Percentiles rank a stretch among this genome's conserved stretches.
These are phyloP conservation scores for Phataginus tricuspis DNA, from an alignment of 2,797 vertebrate species.

Conservation along the genomic window DNA sequence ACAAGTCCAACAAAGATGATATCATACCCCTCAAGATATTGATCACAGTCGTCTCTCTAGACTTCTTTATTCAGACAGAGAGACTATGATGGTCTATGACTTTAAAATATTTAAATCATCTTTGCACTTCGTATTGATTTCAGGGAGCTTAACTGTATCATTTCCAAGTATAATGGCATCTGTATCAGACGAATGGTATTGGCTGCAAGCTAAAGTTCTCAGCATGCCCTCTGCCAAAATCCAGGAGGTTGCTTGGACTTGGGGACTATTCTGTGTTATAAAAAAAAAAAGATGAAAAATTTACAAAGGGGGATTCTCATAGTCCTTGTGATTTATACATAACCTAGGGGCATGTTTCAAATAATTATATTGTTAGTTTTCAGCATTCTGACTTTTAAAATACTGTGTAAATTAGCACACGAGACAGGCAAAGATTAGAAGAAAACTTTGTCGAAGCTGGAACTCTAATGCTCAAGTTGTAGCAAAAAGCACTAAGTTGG, in stretches of 20 bases:
- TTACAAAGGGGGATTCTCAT: background rate
- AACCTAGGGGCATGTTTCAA: background rate
- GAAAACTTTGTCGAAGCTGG: background rate
- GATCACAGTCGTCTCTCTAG: background rate
- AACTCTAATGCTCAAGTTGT: background rate
- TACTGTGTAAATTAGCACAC: background rate
- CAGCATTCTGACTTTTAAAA: slow-evolving; percentile 15
- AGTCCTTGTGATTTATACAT: background rate
- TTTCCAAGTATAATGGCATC: slow-evolving; percentile 52
- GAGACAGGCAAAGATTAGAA: background rate
- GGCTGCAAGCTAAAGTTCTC: slow-evolving; percentile 49
- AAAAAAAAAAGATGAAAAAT: background rate
- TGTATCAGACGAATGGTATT: slow-evolving; percentile 41
- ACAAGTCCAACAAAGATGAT: background rate
- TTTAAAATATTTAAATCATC: slow-evolving; percentile 65
- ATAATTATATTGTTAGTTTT: background rate
- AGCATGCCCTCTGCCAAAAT: background rate
- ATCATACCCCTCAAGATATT: background rate
- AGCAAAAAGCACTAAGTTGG: background rate
- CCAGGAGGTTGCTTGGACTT: slow-evolving; percentile 28
- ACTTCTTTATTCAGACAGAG: background rate
- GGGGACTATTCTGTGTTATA: background rate
- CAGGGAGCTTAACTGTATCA: slow-evolving; percentile 16
- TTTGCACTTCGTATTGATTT: slow-evolving; percentile 51
- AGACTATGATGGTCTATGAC: slow-evolving; percentile 11